Evolutionary conservation across 2,888 invertebrate species (phyloP).

Genomic region (Hirtodrosophila confusa): DNA sequence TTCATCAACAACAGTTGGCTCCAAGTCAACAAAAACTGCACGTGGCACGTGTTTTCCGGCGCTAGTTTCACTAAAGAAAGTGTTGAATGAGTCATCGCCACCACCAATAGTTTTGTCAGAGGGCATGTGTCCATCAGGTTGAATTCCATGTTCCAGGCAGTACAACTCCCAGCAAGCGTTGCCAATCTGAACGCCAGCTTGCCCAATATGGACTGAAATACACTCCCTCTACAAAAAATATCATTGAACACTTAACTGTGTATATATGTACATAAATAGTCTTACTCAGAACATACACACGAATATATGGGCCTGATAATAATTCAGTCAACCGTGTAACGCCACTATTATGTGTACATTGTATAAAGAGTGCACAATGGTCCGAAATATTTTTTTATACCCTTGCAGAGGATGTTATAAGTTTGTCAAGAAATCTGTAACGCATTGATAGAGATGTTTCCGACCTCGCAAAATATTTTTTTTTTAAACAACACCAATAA

Average conservation of each 20-base stretch:
- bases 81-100: constrained; percentile 91
- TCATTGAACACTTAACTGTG: background rate
- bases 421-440: no score
- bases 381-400: no score
- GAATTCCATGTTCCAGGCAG: constrained; percentile 93
- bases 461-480: no score
- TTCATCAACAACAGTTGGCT: constrained; percentile 97
- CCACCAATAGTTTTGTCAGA: constrained; percentile 91
- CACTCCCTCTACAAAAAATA: constrained; percentile 89
- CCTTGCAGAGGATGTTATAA: no score
- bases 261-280: no score
- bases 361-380: no score
- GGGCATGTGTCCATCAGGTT: constrained; percentile 94
- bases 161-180: constrained; percentile 95
- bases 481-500: no score
- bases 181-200: constrained; percentile 94
- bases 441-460: no score
- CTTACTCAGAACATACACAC: no score
- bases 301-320: no score
- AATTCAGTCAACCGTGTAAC: no score
- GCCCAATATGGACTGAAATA: constrained; percentile 94
- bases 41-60: constrained; percentile 94
- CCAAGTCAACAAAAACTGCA: constrained; percentile 95
- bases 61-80: constrained; percentile 90
- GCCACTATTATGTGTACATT: no score